Evolutionary conservation across 92 coral and sea anemone genomes (phyloP).

Genomic region (Meandrina meandrites): DNA sequence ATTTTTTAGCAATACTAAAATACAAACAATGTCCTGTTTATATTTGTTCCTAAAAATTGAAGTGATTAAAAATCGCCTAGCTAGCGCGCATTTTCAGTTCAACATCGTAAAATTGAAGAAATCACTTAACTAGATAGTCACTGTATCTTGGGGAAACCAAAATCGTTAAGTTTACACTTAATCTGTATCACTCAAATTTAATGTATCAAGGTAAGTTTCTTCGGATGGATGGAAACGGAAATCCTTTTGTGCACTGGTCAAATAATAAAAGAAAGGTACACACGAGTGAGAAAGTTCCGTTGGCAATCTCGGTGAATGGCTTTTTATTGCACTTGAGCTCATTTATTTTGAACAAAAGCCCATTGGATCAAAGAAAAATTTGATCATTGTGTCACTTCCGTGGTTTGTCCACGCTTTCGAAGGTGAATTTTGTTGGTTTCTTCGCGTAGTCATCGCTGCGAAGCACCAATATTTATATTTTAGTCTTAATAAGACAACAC

Average conservation of each 20-base stretch:
- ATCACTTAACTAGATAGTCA: neutral
- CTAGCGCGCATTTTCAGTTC: neutral
- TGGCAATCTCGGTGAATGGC: neutral
- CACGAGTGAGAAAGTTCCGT: neutral
- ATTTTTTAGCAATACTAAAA: no score
- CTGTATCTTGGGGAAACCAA: neutral
- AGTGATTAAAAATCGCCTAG: no score
- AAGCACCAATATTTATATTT: neutral
- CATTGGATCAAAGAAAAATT: neutral
- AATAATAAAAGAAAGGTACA: neutral
- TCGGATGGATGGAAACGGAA: neutral
- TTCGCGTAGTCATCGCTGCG: no score
- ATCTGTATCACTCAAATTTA: neutral
- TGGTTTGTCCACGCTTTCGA: neutral
- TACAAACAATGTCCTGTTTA: no score
- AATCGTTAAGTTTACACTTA: no score
- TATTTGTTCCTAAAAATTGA: no score
- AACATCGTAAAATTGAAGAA: neutral
- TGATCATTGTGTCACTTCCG: neutral
- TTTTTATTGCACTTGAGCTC: neutral
- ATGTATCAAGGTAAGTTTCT: no score
- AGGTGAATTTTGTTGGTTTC: constrained; percentile 19
- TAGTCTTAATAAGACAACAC: neutral
- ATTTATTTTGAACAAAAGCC: neutral
- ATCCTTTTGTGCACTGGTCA: neutral